Base-by-base conservation (phyloP, 1,140 invertebrate species). In the Pygmarrhopalites habei region DNA sequence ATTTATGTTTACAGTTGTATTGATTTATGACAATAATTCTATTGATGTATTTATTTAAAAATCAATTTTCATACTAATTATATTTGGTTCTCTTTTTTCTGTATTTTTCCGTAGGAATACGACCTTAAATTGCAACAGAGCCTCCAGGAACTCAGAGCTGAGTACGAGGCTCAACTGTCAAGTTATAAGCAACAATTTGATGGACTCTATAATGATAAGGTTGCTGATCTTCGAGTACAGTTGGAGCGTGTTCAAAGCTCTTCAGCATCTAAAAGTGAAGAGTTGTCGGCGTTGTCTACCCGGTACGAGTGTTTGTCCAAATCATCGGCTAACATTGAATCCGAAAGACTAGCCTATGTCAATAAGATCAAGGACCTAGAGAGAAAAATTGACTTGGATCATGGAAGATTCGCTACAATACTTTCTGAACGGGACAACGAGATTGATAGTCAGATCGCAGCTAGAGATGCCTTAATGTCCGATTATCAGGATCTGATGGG, bases 401-500 rank as follows among this genome's bases (percentile, higher is more conserved):
- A 87, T 84, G 80, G 84, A 2, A 83, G 85, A 23, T 86, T 90
- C 73, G 79, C 85, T 3, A 84, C 85, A 66, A 84, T 85, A 64
- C 75, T 92, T 56, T 82, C 83, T 0, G 77, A 82, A 15, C 75
- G 87, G 60, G 92, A 98, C 71, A 81, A 82, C 30, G 92, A 96
- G 76, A 78, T 98, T 62, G 76, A 82, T 1, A 78, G 83, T 0
- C 79, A 98, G 64, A 82, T 89, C 14, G 83, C 89, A 29, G 86
- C 92, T 71, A 90, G 97, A 82, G 83, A 87, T 4, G 81, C 84
- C n/a, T 87, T 96, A 71, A 76, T 95, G 56, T 82, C 88, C 71
- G 95, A 99, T 74, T 98, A 98, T 77, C 89, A 93, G 74, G 92
- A 95, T 74, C 82, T 99, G 35, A 90, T 98, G 86, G 95, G 98